Conservation (phyloP, 2,888 invertebrate genomes). For the Euproctis similis region DNA sequence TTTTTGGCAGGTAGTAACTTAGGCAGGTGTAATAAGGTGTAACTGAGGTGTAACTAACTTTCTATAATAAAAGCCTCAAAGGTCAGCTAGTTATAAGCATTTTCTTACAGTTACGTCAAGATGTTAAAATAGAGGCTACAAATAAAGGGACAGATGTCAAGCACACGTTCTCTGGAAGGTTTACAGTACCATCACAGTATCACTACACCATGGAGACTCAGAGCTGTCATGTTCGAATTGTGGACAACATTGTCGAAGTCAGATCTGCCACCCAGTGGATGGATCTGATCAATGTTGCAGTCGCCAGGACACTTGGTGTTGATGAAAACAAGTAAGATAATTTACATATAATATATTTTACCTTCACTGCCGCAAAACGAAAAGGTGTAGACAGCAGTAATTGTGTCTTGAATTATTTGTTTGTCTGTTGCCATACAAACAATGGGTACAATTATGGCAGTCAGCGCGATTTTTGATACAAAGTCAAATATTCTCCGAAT, state of each 20-base stretch:
- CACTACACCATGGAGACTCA: constrained; percentile 88
- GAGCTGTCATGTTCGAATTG: constrained; percentile 53
- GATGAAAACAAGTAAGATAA: constrained; percentile 73
- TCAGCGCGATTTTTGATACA: too few species aligned
- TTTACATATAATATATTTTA: background rate
- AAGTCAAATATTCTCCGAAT: too few species aligned
- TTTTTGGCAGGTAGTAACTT: too few species aligned
- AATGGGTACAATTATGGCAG: too few species aligned
- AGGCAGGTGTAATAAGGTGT: too few species aligned
- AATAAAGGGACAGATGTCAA: constrained; percentile 53
- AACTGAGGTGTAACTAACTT: too few species aligned
- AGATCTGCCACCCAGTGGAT: constrained; percentile 80
- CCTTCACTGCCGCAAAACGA: background rate
- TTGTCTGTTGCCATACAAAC: too few species aligned
- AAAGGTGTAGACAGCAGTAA: background rate
- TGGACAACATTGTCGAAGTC: constrained; percentile 21
- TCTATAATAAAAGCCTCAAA: too few species aligned
- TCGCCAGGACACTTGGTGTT: constrained; percentile 70
- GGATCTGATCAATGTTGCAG: constrained; percentile 74
- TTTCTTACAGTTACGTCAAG: constrained; percentile 42
- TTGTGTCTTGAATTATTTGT: too few species aligned
- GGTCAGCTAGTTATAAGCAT: too few species aligned
- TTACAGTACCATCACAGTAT: constrained; percentile 78
- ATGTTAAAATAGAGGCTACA: constrained; percentile 40
- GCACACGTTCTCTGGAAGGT: constrained; percentile 74